Base-by-base conservation (phyloP, 1,140 invertebrate genomes). In the Cylas formicarius region DNA sequence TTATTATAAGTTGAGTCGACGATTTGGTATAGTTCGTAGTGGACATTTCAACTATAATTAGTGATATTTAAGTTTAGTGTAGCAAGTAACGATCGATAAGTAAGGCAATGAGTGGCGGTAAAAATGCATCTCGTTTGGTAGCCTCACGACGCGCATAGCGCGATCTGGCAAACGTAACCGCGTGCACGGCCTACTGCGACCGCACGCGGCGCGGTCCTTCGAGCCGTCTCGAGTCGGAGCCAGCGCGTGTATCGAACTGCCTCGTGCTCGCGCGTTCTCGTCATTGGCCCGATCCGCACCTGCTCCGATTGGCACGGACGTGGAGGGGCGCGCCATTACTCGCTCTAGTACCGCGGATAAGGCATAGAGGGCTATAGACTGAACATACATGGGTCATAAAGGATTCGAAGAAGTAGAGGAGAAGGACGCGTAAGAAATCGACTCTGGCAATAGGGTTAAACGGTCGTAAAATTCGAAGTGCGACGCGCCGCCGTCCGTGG, bases 351-450 rank as follows among this genome's bases (percentile, higher is more conserved):
- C 72, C 70, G 71, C 65, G 68, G 69, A 73, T 73, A 73, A 71
- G 67, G 72, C 70, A 74, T 74, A 75, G 72, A 73, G 73, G 72
- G 72, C 72, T 73, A 74, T 75, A 74, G 72, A 74, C 73, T 70
- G 72, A 72, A 74, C 72, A 74, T 75, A 73, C 73, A 74, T 74
- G 72, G 73, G 72, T 72, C 73, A 75, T 75, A 75, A 75, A 75
- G 72, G 73, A 75, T 76, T 74, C 73, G 72, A 74, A 73, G 72
- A 75, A 66, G 72, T 75, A 74, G 73, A 73, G 71, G 72, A 74
- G 73, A 74, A 74, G 72, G 72, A 73, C 73, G 73, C 71, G 73
- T 72, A 72, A 74, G 66, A 73, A 72, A 71, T 57, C 46, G n/a
- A 59, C 57, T 60, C 62, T 57, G 56, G 50, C 53, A 55, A 57